Evolutionary conservation across 2,113 vertebrate species (phyloP).

Genomic region (Hyla sarda): DNA sequence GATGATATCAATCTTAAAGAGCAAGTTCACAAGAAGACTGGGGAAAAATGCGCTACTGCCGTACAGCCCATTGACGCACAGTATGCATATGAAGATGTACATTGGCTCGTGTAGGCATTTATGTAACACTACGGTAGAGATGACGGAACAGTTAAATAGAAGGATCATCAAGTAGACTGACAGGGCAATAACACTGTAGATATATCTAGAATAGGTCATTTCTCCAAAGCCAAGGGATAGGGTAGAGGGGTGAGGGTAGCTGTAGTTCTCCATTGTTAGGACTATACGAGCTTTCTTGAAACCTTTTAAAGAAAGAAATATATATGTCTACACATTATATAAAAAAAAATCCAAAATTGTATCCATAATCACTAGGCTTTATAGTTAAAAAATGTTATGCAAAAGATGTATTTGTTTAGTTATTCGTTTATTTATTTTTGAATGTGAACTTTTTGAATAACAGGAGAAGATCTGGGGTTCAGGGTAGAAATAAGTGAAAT

Average conservation of each 20-base stretch:
- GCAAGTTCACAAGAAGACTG: conserved; percentile 1
- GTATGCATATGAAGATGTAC: conserved; percentile 22
- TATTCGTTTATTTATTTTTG: too few species aligned
- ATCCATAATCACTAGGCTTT: too few species aligned
- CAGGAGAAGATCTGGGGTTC: too few species aligned
- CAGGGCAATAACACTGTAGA: neutral
- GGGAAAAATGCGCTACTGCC: conserved; percentile 9
- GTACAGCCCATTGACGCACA: conserved; percentile 26
- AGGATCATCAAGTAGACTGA: neutral
- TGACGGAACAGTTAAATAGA: conserved; percentile 12
- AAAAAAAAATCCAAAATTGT: too few species aligned
- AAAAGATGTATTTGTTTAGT: too few species aligned
- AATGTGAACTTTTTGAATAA: too few species aligned
- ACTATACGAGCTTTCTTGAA: neutral
- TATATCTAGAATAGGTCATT: neutral
- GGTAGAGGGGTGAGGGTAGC: neutral
- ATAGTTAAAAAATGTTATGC: too few species aligned
- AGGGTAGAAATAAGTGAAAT: too few species aligned
- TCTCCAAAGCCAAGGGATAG: conserved; percentile 13
- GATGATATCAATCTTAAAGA: conserved; percentile 1
- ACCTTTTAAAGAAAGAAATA: neutral
- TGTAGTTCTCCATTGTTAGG: conserved; percentile 1
- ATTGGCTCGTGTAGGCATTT: conserved; percentile 28
- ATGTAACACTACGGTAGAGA: neutral
- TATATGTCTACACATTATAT: neutral